These are phyloP conservation scores for Agrochola macilenta DNA, from an alignment of 2,888 invertebrate genomes.

Conservation along the genomic window DNA sequence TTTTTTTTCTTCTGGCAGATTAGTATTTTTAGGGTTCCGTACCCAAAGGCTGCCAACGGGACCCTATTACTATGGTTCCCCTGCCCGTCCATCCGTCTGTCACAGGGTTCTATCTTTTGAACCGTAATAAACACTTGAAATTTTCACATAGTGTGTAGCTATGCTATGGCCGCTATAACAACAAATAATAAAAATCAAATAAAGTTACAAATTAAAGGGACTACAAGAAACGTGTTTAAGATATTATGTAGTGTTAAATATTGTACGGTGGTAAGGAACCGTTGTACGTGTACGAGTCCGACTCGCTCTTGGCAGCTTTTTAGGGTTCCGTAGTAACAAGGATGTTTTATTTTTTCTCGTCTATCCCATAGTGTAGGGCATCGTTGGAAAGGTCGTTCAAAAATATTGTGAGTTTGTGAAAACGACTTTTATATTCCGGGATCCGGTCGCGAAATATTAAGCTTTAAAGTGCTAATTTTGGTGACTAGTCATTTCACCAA, in stretches of 20 bases:
- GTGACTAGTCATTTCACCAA: too few species aligned
- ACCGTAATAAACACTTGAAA: not conserved
- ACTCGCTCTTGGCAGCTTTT: not conserved
- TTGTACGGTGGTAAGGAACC: not conserved
- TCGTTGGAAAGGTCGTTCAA: too few species aligned
- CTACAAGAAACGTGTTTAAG: not conserved
- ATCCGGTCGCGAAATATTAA: too few species aligned
- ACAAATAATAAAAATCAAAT: too few species aligned
- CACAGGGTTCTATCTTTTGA: not conserved
- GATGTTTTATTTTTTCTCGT: too few species aligned
- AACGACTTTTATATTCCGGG: too few species aligned
- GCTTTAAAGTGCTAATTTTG: too few species aligned
- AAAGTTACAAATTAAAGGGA: not conserved
- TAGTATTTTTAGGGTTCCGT: not conserved
- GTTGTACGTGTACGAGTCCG: not conserved
- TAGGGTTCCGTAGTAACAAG: too few species aligned
- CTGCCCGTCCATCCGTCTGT: not conserved
- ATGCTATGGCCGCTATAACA: not conserved
- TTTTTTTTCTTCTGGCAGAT: not conserved
- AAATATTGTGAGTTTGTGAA: too few species aligned
- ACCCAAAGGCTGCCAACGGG: not conserved
- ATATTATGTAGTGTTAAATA: too few species aligned
- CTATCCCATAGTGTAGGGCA: too few species aligned
- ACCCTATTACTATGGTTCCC: not conserved
- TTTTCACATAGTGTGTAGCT: not conserved